Evolutionary conservation across 2,113 vertebrate species (phyloP), one percentile per base, ranked within the genome.

Genomic region (Zapornia atra): DNA sequence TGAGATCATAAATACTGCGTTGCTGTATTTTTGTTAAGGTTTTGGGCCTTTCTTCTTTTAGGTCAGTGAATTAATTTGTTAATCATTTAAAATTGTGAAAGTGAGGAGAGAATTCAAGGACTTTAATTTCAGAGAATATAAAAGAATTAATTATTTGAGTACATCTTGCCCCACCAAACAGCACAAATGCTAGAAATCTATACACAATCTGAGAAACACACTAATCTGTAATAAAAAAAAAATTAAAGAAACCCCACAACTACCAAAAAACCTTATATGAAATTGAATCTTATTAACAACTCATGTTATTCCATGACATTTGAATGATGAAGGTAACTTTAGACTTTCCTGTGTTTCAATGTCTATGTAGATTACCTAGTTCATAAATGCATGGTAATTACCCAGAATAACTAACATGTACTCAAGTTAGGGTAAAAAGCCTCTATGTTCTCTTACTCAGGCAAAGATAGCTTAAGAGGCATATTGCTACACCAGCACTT

Each of bases 91-190:
- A 63, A 12, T 14, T 2, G 3, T 38, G 14, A 17, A 76, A 80
- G 50, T 17, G 1, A 51, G 2, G 25, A 11, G 72, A 86, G 21
- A 78, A 71, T 5, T 34, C 6, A 20, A 42, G 40, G 14, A 46
- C 40, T 0, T 20, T 8, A 65, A 48, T 66, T 83, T 64, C 24
- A 70, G 25, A 34, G 12, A 85, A 25, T 31, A 25, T 15, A 22
- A 9, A 73, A 18, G 3, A 57, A 57, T 44, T n/a, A 14, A 82
- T 24, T 16, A 59, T 11, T 19, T 19, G 15, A 84, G 51, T 22
- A 54, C 3, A 12, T 14, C 21, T 31, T 42, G 5, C 4, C 5
- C 8, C 4, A 38, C 3, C 33, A 44, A 53, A 22, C 0, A 54
- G 3, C 6, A 70, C 3, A 31, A 87, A 63, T 3, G 4, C 13